phyloP scores from a whole-genome alignment of 2,888 invertebrate species.

The Trypoxylon attenuatum region DNA sequence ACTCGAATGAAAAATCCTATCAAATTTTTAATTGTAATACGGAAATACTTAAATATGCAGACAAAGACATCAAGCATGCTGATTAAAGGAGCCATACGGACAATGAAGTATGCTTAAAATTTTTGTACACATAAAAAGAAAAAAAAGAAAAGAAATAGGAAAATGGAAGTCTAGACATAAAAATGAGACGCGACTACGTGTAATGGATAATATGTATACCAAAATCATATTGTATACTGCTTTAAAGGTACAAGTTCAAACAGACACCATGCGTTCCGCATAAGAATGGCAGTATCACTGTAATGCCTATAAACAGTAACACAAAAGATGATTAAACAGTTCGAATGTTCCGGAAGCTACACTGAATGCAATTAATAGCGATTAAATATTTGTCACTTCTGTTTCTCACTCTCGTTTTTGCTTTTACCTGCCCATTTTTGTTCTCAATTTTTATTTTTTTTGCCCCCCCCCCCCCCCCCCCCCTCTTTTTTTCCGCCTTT shows the following conservation, averaged over 20 bases:
- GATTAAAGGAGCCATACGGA: background rate
- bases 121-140: background rate
- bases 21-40: slow-evolving; percentile 3
- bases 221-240: slow-evolving; percentile 21
- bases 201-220: slow-evolving; percentile 20
- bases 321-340: slow-evolving; percentile 37
- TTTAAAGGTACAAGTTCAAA: slow-evolving; percentile 38
- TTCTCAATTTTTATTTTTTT: slow-evolving; percentile 1
- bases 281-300: slow-evolving; percentile 58
- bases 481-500: background rate
- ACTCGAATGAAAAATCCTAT: background rate
- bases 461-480: background rate
- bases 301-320: slow-evolving; percentile 37
- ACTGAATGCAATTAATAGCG: slow-evolving; percentile 36
- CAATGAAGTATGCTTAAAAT: background rate
- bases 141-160: background rate
- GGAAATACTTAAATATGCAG: no score
- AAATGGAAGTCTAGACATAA: background rate
- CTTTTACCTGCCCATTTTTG: background rate
- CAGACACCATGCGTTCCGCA: slow-evolving; percentile 46
- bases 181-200: background rate
- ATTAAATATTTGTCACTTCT: slow-evolving; percentile 13
- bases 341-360: slow-evolving; percentile 37
- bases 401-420: background rate
- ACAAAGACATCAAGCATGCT: background rate